Base-by-base conservation (phyloP, 2,113 vertebrate species). In the Carassius gibelio region DNA sequence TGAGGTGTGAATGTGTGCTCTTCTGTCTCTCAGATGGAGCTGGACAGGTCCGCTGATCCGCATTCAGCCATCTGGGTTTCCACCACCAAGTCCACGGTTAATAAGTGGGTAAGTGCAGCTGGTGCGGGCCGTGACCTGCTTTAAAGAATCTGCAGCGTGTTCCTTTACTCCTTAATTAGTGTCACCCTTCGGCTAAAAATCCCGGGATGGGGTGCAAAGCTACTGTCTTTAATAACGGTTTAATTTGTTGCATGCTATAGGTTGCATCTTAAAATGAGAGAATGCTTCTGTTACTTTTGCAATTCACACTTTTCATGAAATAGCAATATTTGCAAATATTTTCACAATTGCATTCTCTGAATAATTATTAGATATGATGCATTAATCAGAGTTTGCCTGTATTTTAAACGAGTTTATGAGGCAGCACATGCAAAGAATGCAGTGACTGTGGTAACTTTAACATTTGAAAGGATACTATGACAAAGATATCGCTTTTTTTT, bases 1-100 rank as follows among this genome's bases (percentile, higher is more conserved):
- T 79, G 76, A 78, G 9, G 57, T 23, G 57, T 80, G 77, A 19
- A 64, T 30, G n/a, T 42, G 55, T 80, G 68, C 21, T 80, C 64
- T 45, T n/a, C 15, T 36, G 55, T 80, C 78, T 64, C 92, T 85
- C 93, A 99, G 98, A 99, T 99, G 98, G 98, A 99, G 89, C 96
- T 99, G 79, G 98, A 99, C 90, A 95, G 97, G 89, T 98, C 98
- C 62, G 97, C 97, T 87, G 98, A 99, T 88, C 98, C 98, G 78
- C 96, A 98, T 89, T 95, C 97, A 88, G 97, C 97, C 3, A 95
- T 99, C 90, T 99, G 98, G 98, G 97, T 99, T 85, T 96, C 97
- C 89, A 98, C 98, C 87, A 99, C 98, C 30, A 99, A 99, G 91
- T 99, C 98, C 30, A 98, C 97, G 59, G 98, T 99, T 81, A 99